phyloP scores from a whole-genome alignment of 2,888 invertebrate species.

The Lapara coniferarum region DNA sequence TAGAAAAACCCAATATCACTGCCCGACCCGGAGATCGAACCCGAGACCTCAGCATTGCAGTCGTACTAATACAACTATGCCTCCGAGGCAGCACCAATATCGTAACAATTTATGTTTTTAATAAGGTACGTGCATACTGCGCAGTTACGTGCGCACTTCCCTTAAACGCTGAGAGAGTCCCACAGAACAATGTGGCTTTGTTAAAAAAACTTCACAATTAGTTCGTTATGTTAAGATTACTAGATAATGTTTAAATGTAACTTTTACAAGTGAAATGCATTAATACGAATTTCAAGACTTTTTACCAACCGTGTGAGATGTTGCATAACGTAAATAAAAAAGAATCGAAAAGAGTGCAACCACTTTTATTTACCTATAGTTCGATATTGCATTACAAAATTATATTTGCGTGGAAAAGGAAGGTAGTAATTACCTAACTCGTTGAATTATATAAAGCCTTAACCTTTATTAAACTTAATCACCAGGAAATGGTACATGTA shows the following conservation, averaged over 20 bases:
- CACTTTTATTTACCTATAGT: background rate
- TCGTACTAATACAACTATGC: no score
- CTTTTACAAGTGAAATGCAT: slow-evolving; percentile 48
- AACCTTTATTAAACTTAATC: slow-evolving; percentile 25
- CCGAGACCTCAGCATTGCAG: no score
- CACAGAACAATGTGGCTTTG: slow-evolving; percentile 55
- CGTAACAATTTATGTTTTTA: slow-evolving; percentile 10
- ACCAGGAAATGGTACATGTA: slow-evolving; percentile 23
- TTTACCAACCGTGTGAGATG: slow-evolving; percentile 28
- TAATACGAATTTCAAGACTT: slow-evolving; percentile 41
- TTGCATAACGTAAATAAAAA: background rate
- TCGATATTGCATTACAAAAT: background rate
- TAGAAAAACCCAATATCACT: no score
- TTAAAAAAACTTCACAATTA: slow-evolving; percentile 50
- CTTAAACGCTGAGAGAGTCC: slow-evolving; percentile 47
- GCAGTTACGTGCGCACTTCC: slow-evolving; percentile 33
- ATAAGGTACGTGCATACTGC: background rate
- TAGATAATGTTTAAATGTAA: slow-evolving; percentile 46
- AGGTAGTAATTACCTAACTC: slow-evolving; percentile 22
- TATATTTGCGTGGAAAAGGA: slow-evolving; percentile 17
- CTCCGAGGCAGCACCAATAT: no score
- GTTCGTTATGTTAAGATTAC: slow-evolving; percentile 40
- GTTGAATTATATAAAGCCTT: slow-evolving; percentile 21
- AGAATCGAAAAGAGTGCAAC: background rate
- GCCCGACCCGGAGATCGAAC: no score